Percentiles rank a stretch among this genome's conserved stretches.
These are phyloP conservation scores for Troides oblongomaculatus DNA, from an alignment of 2,888 invertebrate species.

Conservation along the genomic window DNA sequence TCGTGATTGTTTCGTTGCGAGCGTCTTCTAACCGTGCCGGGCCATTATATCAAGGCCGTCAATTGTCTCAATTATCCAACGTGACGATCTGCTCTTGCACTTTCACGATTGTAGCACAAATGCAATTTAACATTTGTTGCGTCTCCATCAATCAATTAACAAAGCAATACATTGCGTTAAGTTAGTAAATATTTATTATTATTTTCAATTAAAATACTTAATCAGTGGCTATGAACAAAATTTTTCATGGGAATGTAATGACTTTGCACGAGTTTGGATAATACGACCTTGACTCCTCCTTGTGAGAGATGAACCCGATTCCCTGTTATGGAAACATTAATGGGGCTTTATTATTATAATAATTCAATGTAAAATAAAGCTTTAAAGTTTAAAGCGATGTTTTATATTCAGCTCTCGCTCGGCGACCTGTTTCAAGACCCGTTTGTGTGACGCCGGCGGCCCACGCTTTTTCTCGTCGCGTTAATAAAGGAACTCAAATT, in stretches of 20 bases:
- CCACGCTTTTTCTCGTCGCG: conserved; percentile 27
- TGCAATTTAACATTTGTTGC: conserved; percentile 32
- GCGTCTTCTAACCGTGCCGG: conserved; percentile 46
- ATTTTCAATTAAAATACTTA: no score
- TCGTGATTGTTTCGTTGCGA: conserved; percentile 42
- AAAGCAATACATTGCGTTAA: background rate
- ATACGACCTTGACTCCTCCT: background rate
- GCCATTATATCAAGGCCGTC: conserved; percentile 50
- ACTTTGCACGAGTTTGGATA: background rate
- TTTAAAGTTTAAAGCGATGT: background rate
- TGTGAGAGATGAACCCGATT: no score
- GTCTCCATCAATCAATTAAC: conserved; percentile 15
- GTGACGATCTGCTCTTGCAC: conserved; percentile 49
- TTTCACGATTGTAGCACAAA: conserved; percentile 48
- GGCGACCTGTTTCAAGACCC: conserved; percentile 23
- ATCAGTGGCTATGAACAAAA: background rate
- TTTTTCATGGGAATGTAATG: background rate
- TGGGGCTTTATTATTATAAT: no score
- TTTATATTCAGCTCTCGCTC: conserved; percentile 19
- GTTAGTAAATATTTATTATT: no score
- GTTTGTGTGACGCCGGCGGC: conserved; percentile 21
- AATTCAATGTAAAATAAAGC: no score
- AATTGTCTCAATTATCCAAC: conserved; percentile 60
- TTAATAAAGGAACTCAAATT: conserved; percentile 29
- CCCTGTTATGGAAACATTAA: no score